phyloP scores from a whole-genome alignment of 2,113 vertebrate species.

The Phalacrocorax pelagicus region DNA sequence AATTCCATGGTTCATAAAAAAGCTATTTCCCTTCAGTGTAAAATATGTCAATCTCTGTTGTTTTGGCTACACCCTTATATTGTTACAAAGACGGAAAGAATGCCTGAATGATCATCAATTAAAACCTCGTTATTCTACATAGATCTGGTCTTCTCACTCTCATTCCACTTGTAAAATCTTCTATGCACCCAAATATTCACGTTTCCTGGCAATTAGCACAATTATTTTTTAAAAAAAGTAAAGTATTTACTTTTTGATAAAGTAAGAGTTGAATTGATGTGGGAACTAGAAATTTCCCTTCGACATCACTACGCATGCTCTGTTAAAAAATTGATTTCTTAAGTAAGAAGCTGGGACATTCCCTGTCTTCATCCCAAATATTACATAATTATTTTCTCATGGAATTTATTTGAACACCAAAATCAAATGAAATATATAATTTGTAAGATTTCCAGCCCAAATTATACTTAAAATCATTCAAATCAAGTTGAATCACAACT shows the following conservation, averaged over 20 bases:
- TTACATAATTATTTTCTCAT: background rate
- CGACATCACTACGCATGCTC: background rate
- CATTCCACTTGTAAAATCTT: background rate
- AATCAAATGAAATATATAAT: background rate
- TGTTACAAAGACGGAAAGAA: background rate
- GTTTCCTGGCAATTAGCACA: background rate
- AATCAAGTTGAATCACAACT: background rate
- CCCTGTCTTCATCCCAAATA: background rate
- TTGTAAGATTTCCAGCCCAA: background rate
- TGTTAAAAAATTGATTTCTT: background rate
- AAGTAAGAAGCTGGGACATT: background rate
- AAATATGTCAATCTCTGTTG: background rate
- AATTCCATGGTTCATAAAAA: background rate
- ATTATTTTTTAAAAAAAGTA: background rate
- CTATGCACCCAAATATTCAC: background rate
- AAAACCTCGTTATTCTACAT: background rate
- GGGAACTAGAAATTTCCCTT: background rate
- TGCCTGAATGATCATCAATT: background rate
- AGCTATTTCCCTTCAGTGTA: background rate
- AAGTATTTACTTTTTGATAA: background rate
- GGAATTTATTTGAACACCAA: background rate
- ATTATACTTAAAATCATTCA: background rate
- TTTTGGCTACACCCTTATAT: background rate
- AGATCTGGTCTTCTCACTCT: background rate
- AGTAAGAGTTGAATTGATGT: background rate